A percentile compares a stretch with the other conserved stretches of the same genome.
Evolutionary conservation across 1,140 invertebrate genomes (phyloP).

Genomic region (Drosophila dunni): DNA sequence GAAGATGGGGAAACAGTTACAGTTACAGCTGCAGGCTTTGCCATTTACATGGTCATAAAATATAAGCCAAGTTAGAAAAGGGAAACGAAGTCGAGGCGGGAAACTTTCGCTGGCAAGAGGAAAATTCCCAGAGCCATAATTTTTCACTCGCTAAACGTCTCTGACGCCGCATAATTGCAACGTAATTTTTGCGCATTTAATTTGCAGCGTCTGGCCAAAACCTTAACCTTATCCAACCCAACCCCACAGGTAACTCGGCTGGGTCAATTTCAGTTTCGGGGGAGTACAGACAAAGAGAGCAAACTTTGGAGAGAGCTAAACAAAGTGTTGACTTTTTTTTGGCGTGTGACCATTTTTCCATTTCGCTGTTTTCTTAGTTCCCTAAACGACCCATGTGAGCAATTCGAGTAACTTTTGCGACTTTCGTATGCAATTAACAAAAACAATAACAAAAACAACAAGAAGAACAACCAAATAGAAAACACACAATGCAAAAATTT

Average conservation of each 20-base stretch:
- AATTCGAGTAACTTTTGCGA: slow-evolving; percentile 12
- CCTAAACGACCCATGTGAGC: slow-evolving; percentile 38
- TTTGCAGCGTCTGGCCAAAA: slow-evolving; percentile 66
- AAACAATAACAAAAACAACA: slow-evolving; percentile 24
- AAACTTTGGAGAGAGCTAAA: slow-evolving; percentile 6
- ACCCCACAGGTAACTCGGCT: not conserved
- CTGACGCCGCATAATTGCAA: slow-evolving; percentile 77
- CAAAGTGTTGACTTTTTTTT: slow-evolving; percentile 43
- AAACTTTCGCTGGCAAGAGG: slow-evolving; percentile 62
- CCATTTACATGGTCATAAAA: slow-evolving; percentile 72
- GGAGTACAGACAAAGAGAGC: slow-evolving; percentile 8
- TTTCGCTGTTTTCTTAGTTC: slow-evolving; percentile 18
- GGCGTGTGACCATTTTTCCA: slow-evolving; percentile 53
- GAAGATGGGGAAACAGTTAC: slow-evolving; percentile 5
- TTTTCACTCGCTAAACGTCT: slow-evolving; percentile 68
- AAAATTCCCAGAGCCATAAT: slow-evolving; percentile 75
- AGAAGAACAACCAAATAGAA: not conserved
- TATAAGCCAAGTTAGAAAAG: slow-evolving; percentile 42
- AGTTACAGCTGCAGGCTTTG: slow-evolving; percentile 22
- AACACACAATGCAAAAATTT: slow-evolving; percentile 48
- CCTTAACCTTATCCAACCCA: slow-evolving; percentile 60
- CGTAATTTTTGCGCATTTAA: slow-evolving; percentile 76
- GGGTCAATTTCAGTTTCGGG: slow-evolving; percentile 18
- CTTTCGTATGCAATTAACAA: slow-evolving; percentile 58
- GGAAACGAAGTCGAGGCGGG: slow-evolving; percentile 1